These are phyloP conservation scores for Cataglyphis altisquamis DNA, from an alignment of 2,888 invertebrate species.

Conservation along the genomic window DNA sequence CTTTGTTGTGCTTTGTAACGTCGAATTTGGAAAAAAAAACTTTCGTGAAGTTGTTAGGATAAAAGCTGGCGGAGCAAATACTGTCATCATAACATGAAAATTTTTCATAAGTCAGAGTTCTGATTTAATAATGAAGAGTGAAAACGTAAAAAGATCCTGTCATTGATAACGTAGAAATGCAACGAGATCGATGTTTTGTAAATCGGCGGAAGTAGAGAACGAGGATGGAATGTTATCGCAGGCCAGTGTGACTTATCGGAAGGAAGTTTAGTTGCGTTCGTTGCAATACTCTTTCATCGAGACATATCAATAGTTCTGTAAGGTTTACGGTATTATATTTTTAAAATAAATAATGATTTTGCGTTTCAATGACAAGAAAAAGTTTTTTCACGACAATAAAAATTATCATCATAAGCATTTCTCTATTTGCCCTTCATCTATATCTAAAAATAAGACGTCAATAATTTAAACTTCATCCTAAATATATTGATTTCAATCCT, in stretches of 20 bases:
- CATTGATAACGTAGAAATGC: neutral
- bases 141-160: neutral
- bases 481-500: neutral
- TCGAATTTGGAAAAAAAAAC: neutral
- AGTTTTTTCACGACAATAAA: neutral
- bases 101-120: neutral
- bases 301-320: neutral
- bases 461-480: neutral
- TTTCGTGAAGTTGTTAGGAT: neutral
- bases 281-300: neutral
- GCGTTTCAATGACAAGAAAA: neutral
- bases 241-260: neutral
- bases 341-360: too few species aligned
- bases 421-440: neutral
- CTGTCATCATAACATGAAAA: neutral
- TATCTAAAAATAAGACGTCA: neutral
- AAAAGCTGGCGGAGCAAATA: neutral
- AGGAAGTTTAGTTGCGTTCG: neutral
- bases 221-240: neutral
- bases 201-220: neutral
- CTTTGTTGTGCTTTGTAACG: neutral
- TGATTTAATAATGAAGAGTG: neutral
- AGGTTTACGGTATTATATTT: neutral
- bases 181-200: neutral
- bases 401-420: neutral